Conservation (phyloP, 92 coral and sea anemone genomes). For the Paragorgia papillata region DNA sequence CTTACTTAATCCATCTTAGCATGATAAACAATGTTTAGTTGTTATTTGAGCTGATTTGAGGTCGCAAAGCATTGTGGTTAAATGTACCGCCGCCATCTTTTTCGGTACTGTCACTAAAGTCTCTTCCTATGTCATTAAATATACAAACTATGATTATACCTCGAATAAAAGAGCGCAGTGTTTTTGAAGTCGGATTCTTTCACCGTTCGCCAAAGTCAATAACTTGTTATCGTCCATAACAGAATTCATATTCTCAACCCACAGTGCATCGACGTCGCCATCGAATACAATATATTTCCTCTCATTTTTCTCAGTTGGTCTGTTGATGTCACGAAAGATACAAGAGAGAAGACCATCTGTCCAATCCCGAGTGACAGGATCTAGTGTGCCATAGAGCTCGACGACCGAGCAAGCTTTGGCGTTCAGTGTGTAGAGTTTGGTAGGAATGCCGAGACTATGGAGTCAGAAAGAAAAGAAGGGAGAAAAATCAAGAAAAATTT, state of each 20-base stretch:
- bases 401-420: conserved; percentile 97
- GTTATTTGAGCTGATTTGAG: no score
- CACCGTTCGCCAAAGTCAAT: conserved; percentile 96
- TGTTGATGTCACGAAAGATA: conserved; percentile 98
- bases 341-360: conserved; percentile 94
- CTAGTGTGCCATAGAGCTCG: conserved; percentile 95
- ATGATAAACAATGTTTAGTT: no score
- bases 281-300: conserved; percentile 99
- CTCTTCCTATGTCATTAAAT: no score
- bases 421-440: conserved; percentile 89
- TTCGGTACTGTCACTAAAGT: not conserved
- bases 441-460: conserved; percentile 84
- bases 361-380: conserved; percentile 99
- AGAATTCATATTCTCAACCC: conserved; percentile 99
- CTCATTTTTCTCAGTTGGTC: conserved; percentile 97
- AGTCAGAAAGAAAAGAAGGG: not conserved
- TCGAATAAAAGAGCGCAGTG: conserved; percentile 97
- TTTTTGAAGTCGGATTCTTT: conserved; percentile 95
- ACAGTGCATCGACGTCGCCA: conserved; percentile 97
- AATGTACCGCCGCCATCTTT: not conserved
- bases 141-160: no score
- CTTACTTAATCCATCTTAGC: no score
- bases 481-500: not conserved
- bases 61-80: no score
- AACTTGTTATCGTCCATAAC: conserved; percentile 99